These are phyloP conservation scores for Gandaritis pyraliata DNA, from an alignment of 2,888 invertebrate species.

Conservation along the genomic window DNA sequence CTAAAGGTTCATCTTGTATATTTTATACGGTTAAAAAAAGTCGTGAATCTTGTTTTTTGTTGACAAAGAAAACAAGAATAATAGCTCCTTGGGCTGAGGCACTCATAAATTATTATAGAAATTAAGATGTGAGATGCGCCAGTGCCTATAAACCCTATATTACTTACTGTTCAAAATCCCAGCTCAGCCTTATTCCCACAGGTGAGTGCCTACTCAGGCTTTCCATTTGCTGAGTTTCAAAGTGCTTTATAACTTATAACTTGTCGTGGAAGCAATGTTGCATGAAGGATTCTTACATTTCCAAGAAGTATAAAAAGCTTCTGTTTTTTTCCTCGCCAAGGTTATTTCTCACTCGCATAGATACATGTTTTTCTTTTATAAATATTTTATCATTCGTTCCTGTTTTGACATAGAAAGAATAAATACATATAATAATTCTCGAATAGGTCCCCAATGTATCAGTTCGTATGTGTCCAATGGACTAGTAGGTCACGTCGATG, in stretches of 20 bases:
- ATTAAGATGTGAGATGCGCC: slow-evolving; percentile 14
- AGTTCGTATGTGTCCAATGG: too few species aligned
- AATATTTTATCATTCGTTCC: not conserved
- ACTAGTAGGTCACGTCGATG: too few species aligned
- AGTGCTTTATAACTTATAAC: slow-evolving; percentile 18
- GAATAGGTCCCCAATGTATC: too few species aligned
- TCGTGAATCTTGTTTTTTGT: too few species aligned
- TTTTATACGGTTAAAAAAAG: too few species aligned
- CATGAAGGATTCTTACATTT: slow-evolving; percentile 3
- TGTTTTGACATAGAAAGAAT: too few species aligned
- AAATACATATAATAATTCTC: too few species aligned
- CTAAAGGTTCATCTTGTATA: too few species aligned
- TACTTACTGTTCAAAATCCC: slow-evolving; percentile 15
- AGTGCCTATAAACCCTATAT: slow-evolving; percentile 10
- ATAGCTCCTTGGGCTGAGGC: not conserved
- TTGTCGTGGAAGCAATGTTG: slow-evolving; percentile 7
- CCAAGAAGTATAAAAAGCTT: not conserved
- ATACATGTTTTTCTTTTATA: not conserved
- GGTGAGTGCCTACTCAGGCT: slow-evolving; percentile 19
- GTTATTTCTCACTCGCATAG: not conserved
- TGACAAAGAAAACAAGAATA: too few species aligned
- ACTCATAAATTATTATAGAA: slow-evolving; percentile 16
- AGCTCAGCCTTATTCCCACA: slow-evolving; percentile 27
- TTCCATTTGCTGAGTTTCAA: slow-evolving; percentile 20
- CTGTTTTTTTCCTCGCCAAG: not conserved